phyloP scores from a whole-genome alignment of 2,113 vertebrate genomes.

The Tetrax tetrax region DNA sequence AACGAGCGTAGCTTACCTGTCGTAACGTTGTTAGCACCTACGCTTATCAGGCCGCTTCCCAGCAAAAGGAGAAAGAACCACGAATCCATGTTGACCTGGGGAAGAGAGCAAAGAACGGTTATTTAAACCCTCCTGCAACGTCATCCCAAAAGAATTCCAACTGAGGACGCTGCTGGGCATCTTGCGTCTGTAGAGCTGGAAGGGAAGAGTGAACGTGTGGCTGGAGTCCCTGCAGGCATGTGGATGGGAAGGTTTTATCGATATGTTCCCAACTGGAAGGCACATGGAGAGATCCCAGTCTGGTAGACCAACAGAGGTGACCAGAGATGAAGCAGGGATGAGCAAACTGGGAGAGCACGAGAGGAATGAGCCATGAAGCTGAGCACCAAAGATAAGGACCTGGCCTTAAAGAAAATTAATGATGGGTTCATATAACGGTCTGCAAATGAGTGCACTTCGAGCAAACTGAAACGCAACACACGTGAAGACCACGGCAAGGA shows the following conservation, averaged over 20 bases:
- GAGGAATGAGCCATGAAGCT: background rate
- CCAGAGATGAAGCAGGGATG: background rate
- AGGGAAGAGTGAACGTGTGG: background rate
- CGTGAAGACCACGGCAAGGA: background rate
- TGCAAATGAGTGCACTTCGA: background rate
- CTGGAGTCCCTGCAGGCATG: background rate
- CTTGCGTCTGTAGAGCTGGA: background rate
- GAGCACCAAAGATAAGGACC: background rate
- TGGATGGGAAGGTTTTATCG: background rate
- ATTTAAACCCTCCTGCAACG: background rate
- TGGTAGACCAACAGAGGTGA: background rate
- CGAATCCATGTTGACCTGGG: slow-evolving; percentile 92
- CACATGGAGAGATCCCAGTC: background rate
- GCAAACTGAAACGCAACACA: background rate
- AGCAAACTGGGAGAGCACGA: background rate
- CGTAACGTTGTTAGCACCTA: slow-evolving; percentile 69
- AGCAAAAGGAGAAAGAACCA: slow-evolving; percentile 88
- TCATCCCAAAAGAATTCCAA: background rate
- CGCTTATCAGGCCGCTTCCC: slow-evolving; percentile 74
- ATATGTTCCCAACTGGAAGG: accelerated
- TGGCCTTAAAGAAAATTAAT: background rate
- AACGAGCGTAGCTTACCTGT: slow-evolving; percentile 71
- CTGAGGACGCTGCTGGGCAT: accelerated
- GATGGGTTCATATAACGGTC: accelerated
- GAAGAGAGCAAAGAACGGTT: background rate